These are phyloP conservation scores for Lasioglossum oenotherae DNA, from an alignment of 2,888 invertebrate species.

Conservation along the genomic window DNA sequence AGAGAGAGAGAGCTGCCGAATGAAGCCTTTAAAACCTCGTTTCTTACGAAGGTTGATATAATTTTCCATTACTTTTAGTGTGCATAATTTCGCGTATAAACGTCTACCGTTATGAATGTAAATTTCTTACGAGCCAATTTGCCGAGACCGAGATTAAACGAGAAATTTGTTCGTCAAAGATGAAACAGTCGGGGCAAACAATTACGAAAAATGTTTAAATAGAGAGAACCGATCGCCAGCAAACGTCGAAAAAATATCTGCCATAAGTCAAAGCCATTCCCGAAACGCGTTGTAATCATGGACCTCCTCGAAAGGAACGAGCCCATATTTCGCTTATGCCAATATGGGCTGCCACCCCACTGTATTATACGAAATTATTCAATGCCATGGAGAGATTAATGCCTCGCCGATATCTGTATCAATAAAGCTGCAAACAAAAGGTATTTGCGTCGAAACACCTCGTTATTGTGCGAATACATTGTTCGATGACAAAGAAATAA, in stretches of 20 bases:
- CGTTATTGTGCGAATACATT: background rate
- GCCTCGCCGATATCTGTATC: conserved; percentile 28
- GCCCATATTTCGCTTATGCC: conserved; percentile 44
- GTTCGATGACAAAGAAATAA: background rate
- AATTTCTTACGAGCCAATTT: background rate
- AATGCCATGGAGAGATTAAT: conserved; percentile 46
- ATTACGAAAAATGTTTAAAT: background rate
- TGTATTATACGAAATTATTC: conserved; percentile 51
- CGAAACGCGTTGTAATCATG: conserved; percentile 19
- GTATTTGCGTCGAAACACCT: conserved; percentile 8
- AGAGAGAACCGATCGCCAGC: background rate
- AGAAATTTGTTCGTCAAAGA: background rate
- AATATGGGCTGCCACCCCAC: conserved; percentile 34
- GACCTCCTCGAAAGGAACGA: conserved; percentile 23
- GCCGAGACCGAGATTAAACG: background rate
- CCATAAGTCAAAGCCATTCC: conserved; percentile 24
- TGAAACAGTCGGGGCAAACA: background rate
- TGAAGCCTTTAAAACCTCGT: background rate
- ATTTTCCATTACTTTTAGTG: background rate
- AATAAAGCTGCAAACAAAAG: conserved; percentile 32
- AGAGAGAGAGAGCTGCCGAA: too few species aligned
- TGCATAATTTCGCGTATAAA: background rate
- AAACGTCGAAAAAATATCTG: conserved; percentile 7
- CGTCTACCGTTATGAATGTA: background rate
- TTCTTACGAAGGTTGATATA: background rate